Evolutionary conservation across 2,113 vertebrate species (phyloP).

Genomic region (Loxodonta africana): DNA sequence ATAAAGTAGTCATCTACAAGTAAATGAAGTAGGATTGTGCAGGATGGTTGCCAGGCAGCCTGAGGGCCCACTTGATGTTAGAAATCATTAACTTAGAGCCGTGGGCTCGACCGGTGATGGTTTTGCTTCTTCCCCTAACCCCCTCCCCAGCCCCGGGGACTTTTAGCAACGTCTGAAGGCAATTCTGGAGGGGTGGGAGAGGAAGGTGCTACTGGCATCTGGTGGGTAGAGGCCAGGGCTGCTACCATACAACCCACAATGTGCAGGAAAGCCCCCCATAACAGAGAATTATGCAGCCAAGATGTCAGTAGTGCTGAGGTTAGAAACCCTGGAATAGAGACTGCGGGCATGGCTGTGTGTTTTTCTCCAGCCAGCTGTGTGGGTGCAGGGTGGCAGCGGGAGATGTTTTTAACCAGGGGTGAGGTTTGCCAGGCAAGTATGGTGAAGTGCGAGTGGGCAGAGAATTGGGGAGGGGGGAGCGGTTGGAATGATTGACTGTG

Average conservation of each 20-base stretch:
- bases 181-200: neutral
- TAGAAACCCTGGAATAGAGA: neutral
- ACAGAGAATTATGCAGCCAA: neutral
- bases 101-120: neutral
- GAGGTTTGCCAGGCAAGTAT: neutral
- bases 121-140: neutral
- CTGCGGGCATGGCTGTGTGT: neutral
- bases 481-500: neutral
- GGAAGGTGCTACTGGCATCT: neutral
- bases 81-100: neutral
- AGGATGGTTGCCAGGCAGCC: neutral
- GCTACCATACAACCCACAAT: neutral
- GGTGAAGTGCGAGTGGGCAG: neutral
- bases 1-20: neutral
- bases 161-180: neutral
- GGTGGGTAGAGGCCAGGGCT: neutral
- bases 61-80: slow-evolving; percentile 10
- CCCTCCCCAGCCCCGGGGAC: neutral
- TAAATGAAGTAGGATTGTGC: neutral
- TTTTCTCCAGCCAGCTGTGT: neutral
- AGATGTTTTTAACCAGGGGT: neutral
- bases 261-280: neutral
- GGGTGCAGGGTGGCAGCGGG: neutral
- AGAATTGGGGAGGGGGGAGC: neutral
- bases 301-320: neutral